A percentile compares a stretch with the other conserved stretches of the same genome.
phyloP scores from a whole-genome alignment of 2,113 vertebrate genomes.

The Ciconia stormi region DNA sequence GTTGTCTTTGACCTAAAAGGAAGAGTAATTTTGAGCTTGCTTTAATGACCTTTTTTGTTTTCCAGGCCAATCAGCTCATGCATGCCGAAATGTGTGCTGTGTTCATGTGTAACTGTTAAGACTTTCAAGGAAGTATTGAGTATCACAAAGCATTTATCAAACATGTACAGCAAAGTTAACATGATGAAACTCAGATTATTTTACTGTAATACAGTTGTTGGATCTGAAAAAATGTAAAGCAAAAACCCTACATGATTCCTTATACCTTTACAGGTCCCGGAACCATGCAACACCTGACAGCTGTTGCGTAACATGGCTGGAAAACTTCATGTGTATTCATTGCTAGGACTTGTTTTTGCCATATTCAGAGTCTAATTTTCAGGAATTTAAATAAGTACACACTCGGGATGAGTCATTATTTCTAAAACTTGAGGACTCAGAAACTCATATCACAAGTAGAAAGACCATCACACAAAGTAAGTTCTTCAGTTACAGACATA shows the following conservation, averaged over 20 bases:
- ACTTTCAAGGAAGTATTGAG: neutral
- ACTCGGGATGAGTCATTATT: neutral
- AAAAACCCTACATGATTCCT: neutral
- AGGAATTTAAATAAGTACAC: neutral
- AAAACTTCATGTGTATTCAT: neutral
- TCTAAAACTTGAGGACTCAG: neutral
- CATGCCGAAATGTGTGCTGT: neutral
- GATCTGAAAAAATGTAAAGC: neutral
- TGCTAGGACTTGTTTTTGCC: neutral
- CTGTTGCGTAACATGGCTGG: neutral
- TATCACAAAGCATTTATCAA: neutral
- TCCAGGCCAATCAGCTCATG: neutral
- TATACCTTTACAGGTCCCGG: neutral
- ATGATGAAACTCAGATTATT: neutral
- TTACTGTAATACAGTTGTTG: neutral
- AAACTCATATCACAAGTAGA: neutral
- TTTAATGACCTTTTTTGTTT: neutral
- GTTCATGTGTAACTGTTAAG: neutral
- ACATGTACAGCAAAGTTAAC: neutral
- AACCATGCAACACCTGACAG: neutral
- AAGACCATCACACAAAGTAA: neutral
- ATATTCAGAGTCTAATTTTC: neutral
- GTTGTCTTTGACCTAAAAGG: neutral
- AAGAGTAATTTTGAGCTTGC: neutral
- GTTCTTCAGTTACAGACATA: neutral